A percentile compares a stretch with the other conserved stretches of the same genome.
These are phyloP conservation scores for Xiphorhynchus erythropygius DNA, from an alignment of 2,797 vertebrate genomes.

Conservation along the genomic window DNA sequence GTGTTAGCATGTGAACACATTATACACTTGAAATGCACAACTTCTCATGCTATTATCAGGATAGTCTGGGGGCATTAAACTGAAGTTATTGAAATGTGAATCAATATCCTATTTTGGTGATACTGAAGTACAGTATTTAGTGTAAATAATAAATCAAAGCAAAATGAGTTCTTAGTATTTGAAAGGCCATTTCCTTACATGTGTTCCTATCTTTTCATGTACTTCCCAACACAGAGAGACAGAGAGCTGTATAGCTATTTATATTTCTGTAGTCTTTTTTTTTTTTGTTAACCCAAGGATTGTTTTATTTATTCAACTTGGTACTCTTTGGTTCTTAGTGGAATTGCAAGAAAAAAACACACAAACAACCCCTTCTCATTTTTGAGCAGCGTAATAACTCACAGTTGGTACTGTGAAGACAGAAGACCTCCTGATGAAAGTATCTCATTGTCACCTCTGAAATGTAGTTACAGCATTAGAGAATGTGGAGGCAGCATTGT, in stretches of 20 bases:
- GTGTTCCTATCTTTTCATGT: neutral
- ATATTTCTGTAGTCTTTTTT: neutral
- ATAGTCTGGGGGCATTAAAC: neutral
- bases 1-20: neutral
- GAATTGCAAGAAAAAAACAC: neutral
- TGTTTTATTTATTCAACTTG: neutral
- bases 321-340: neutral
- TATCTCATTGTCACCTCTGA: neutral
- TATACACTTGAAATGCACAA: neutral
- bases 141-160: neutral
- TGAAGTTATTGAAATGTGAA: neutral
- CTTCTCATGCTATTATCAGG: neutral
- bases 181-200: neutral
- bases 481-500: slow-evolving; percentile 56
- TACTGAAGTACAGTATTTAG: neutral
- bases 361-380: neutral
- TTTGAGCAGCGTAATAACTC: neutral
- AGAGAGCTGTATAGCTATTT: neutral
- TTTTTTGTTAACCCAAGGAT: neutral
- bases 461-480: slow-evolving; percentile 18
- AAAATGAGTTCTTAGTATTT: neutral
- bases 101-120: neutral
- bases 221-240: neutral
- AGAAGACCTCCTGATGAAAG: neutral
- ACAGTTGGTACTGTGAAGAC: neutral